Base-by-base conservation (phyloP, 2,888 invertebrate species). In the Lycophotia porphyrea region DNA sequence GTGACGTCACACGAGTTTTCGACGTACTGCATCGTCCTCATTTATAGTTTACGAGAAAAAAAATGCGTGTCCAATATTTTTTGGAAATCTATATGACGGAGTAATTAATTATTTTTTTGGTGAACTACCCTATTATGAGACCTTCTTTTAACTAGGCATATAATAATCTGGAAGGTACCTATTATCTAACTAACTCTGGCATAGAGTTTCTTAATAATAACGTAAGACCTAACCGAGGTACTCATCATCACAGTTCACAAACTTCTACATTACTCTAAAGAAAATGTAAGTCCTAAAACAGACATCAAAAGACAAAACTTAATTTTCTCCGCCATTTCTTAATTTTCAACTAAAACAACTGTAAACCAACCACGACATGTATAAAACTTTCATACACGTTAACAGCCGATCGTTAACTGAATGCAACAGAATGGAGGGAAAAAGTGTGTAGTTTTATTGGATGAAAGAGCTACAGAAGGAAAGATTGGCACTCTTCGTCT, bases 391-490 rank as follows among this genome's bases (percentile, higher is more conserved):
- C 55, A 47, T 39, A 67, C 55, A 64, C 39, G 55, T 72, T 74
- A 65, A 76, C 69, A 84, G 39, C 55, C 44, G 39, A 70, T 79
- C 70, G 82, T 79, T 85, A 81, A 87, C 66, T 68, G 65, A 84
- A 75, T 84, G 77, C 75, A 81, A 77, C 65, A 61, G 61, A 72
- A 72, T 60, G 70, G 69, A 72, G 49, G 31, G 31, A 74, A 66
- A 80, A 84, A 71, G 74, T 74, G 63, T 78, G 66, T 74, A 77
- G 75, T 84, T 88, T 88, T 83, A 79, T 76, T 85, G 77, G 63
- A 66, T 18, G 34, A 73, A 76, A 78, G 66, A 66, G 61, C 75
- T 81, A 80, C 72, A 76, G 78, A 83, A 72, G 73, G 70, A 77
- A 72, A 69, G 76, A 82, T 81, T 76, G 81, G 66, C 76, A 84